Conservation (phyloP, 1,140 invertebrate genomes). For the Heliothis virescens region DNA sequence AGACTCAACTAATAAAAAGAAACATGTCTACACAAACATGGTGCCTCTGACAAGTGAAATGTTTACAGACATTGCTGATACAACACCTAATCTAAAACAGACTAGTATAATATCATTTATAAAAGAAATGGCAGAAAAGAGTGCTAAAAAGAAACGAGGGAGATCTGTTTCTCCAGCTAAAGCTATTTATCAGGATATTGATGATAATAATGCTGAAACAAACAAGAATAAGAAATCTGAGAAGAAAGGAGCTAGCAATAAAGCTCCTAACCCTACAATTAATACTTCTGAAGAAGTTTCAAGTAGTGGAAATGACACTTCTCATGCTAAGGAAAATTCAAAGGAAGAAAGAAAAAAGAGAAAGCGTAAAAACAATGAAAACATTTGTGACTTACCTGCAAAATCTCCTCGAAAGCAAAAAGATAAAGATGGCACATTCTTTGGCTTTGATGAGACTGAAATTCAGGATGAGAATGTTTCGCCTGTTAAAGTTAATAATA, state of each 20-base stretch:
- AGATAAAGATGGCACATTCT: slow-evolving; percentile 70
- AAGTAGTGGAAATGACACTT: slow-evolving; percentile 42
- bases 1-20: slow-evolving; percentile 69
- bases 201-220: not conserved
- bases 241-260: slow-evolving; percentile 51
- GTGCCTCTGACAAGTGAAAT: slow-evolving; percentile 63
- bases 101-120: slow-evolving; percentile 81
- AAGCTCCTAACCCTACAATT: slow-evolving; percentile 34
- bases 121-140: slow-evolving; percentile 77
- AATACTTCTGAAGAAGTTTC: slow-evolving; percentile 45
- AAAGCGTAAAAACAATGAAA: slow-evolving; percentile 49
- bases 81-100: slow-evolving; percentile 69
- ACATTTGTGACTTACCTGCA: slow-evolving; percentile 51
- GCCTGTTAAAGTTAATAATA: slow-evolving; percentile 65
- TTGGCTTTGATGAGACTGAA: slow-evolving; percentile 81
- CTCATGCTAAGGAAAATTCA: slow-evolving; percentile 58
- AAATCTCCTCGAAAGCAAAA: slow-evolving; percentile 61
- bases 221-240: slow-evolving; percentile 48
- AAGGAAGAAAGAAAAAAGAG: slow-evolving; percentile 36
- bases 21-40: slow-evolving; percentile 82
- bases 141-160: slow-evolving; percentile 69
- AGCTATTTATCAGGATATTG: slow-evolving; percentile 64
- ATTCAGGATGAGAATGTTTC: slow-evolving; percentile 75
- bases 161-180: slow-evolving; percentile 69
- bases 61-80: slow-evolving; percentile 62